Evolutionary conservation across 2,888 invertebrate genomes (phyloP), one percentile per base, ranked within the genome.

Genomic region (Amiota minor): DNA sequence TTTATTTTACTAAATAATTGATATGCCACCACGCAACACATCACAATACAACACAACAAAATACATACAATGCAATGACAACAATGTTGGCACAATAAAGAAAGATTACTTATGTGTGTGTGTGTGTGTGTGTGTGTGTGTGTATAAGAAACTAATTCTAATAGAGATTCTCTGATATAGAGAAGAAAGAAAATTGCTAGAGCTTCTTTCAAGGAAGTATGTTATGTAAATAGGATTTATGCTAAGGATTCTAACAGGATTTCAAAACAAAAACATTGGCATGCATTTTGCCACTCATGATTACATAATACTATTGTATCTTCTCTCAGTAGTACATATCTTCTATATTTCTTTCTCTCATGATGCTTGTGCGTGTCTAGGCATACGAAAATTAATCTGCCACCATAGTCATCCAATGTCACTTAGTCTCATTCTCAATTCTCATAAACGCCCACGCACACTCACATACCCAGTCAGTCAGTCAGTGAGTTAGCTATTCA

Each of bases 221-320:
- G 35, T 35, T 81, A 82, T 85, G 85, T 79, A 84, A 82, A 82
- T 82, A 78, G 83, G 85, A 82, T 81, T 82, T 85, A 82, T 82
- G 80, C 79, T 77, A 82, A 82, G 75, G 35, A 35, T 84, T 82
- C 82, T 84, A 82, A 85, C 85, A 82, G 84, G 79, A 82, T 79
- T 82, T 83, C 74, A 76, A 70, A 79, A 80, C 50, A 70, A 47
- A 35, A 35, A 2, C 35, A 35, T 6, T 35, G 35, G 35, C 35
- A 35, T 35, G 35, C 35, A 35, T 35, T 35, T 35, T 35, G 35
- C 35, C 35, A 35, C 35, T 35, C 4, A 6, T 35, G 35, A 35
- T 35, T 35, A 23, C 23, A 23, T 3, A 23, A 23, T 23, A 23
- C 23, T 23, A 35, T 35, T 35, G 35, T 35, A 35, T 35, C 35